Conservation (phyloP, 2,888 invertebrate species). For the Parnassius mnemosyne region DNA sequence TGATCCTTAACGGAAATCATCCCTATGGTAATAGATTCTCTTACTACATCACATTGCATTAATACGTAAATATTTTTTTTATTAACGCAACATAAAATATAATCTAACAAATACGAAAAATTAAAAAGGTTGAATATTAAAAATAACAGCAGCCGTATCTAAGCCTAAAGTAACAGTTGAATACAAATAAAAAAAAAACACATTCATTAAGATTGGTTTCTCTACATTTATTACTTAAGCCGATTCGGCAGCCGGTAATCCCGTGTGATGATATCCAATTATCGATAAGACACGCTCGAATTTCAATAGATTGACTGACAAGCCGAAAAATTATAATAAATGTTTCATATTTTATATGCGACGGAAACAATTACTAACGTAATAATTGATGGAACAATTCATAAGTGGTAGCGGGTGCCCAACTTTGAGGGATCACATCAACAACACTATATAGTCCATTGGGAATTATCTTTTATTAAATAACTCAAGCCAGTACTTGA, state of each 20-base stretch:
- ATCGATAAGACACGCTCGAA: slow-evolving; percentile 75
- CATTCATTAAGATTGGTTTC: slow-evolving; percentile 23
- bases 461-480: too few relatives aligned
- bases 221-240: slow-evolving; percentile 41
- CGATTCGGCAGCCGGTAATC: slow-evolving; percentile 45
- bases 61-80: too few relatives aligned
- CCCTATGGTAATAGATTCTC: too few relatives aligned
- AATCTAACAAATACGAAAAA: too few relatives aligned
- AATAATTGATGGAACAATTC: slow-evolving; percentile 32
- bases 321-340: slow-evolving; percentile 74
- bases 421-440: too few relatives aligned
- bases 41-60: too few relatives aligned
- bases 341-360: slow-evolving; percentile 65
- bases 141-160: neutral
- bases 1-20: too few relatives aligned
- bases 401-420: slow-evolving; percentile 29
- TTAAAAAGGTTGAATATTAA: neutral
- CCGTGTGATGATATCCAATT: slow-evolving; percentile 69
- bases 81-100: too few relatives aligned
- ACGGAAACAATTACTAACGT: slow-evolving; percentile 65
- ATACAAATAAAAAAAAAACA: slow-evolving; percentile 5
- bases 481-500: too few relatives aligned
- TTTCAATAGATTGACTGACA: slow-evolving; percentile 75
- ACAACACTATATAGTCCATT: too few relatives aligned
- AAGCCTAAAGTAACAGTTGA: neutral